Evolutionary conservation across 2,888 invertebrate genomes (phyloP).

Genomic region (Drosophila atroscutellata): DNA sequence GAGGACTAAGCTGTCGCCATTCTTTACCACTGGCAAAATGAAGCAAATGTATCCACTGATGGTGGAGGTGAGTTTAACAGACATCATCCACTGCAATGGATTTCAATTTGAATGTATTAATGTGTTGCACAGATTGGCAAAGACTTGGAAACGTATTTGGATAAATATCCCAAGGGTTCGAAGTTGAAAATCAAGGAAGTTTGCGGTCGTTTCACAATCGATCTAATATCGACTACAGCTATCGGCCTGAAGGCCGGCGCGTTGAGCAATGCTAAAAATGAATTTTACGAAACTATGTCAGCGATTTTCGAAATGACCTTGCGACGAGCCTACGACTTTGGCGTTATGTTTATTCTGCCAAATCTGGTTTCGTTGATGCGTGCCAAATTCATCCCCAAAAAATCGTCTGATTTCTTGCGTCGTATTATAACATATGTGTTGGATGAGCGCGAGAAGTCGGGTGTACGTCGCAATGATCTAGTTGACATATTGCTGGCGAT

Average conservation of each 20-base stretch:
- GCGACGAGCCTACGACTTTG: too few relatives aligned
- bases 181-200: conserved; percentile 47
- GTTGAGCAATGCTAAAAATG: conserved; percentile 78
- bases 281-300: conserved; percentile 72
- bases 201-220: conserved; percentile 77
- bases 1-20: conserved; percentile 84
- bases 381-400: too few relatives aligned
- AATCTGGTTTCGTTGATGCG: too few relatives aligned
- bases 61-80: conserved; percentile 60
- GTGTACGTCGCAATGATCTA: too few relatives aligned
- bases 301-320: too few relatives aligned
- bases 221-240: conserved; percentile 85
- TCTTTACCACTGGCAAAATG: conserved; percentile 84
- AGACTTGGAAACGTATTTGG: conserved; percentile 55
- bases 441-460: too few relatives aligned
- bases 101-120: background rate
- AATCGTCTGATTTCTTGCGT: too few relatives aligned
- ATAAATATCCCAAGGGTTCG: background rate
- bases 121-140: conserved; percentile 54
- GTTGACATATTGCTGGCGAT: too few relatives aligned
- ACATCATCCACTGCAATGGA: background rate
- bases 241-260: conserved; percentile 84
- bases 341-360: too few relatives aligned
- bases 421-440: too few relatives aligned
- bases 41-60: conserved; percentile 83